phyloP scores from a whole-genome alignment of 2,888 invertebrate species.

The Drosophila vallismaia region DNA sequence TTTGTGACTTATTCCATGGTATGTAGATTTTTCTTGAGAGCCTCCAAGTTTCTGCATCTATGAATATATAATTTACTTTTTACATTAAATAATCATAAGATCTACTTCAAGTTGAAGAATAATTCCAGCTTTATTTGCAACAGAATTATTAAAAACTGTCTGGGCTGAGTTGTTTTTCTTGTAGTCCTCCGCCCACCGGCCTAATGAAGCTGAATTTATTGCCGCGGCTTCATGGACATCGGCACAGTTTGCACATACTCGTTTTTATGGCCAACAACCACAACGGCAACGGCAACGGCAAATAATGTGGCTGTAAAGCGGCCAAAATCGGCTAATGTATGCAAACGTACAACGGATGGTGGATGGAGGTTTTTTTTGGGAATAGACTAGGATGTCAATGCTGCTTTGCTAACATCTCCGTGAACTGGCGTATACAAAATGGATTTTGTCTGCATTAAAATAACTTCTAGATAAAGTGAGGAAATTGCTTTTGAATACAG shows the following conservation, averaged over 20 bases:
- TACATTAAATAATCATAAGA: constrained; percentile 2
- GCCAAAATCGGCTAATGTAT: constrained; percentile 60
- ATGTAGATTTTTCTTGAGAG: not conserved
- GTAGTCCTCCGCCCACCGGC: constrained; percentile 20
- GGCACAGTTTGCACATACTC: constrained; percentile 62
- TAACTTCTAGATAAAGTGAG: constrained; percentile 65
- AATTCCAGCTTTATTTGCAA: not conserved
- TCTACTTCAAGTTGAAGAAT: not conserved
- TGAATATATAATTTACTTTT: not conserved
- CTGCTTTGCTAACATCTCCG: constrained; percentile 44
- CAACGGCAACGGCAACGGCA: not conserved
- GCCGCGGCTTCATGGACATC: constrained; percentile 64
- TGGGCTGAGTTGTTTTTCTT: constrained; percentile 32
- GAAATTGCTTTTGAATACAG: constrained; percentile 66
- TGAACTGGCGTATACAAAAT: constrained; percentile 21
- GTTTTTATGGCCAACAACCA: constrained; percentile 42
- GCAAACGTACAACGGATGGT: constrained; percentile 36
- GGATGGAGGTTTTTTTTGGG: not conserved
- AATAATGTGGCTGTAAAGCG: constrained; percentile 39
- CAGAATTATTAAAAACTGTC: constrained; percentile 19
- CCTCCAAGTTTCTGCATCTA: not conserved
- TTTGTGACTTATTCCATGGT: not conserved
- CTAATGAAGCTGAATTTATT: constrained; percentile 69
- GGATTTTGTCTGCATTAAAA: constrained; percentile 65
- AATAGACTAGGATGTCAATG: constrained; percentile 14